Evolutionary conservation across 2,888 invertebrate genomes (phyloP).

Genomic region (Hyposoter didymator): DNA sequence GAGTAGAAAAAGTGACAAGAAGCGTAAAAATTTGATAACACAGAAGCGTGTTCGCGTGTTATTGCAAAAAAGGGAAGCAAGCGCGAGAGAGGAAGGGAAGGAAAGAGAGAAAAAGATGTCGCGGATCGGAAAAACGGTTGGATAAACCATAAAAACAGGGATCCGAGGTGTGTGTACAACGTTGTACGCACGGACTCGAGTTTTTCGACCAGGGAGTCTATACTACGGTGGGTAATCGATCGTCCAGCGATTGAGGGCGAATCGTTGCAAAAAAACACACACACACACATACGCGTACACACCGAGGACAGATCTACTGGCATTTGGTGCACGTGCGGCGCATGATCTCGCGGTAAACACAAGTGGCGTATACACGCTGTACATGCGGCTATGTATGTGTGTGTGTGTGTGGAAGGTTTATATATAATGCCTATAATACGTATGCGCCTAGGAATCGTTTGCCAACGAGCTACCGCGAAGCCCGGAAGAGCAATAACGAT

Average conservation of each 20-base stretch:
- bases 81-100: neutral
- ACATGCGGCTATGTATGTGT: neutral
- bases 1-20: neutral
- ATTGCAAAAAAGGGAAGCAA: neutral
- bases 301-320: neutral
- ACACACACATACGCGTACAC: neutral
- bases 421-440: constrained; percentile 10
- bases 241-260: constrained; percentile 64
- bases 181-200: constrained; percentile 5
- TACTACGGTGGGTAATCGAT: constrained; percentile 58
- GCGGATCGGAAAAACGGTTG: constrained; percentile 25
- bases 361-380: neutral
- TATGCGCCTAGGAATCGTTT: constrained; percentile 49
- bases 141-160: constrained; percentile 60
- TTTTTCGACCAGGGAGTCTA: neutral
- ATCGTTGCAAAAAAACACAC: constrained; percentile 23
- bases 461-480: constrained; percentile 33
- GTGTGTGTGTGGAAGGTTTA: neutral
- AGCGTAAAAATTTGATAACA: constrained; percentile 31
- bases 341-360: constrained; percentile 32
- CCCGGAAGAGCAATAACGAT: constrained; percentile 49
- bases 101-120: constrained; percentile 1
- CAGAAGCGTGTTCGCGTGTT: constrained; percentile 14
- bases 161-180: constrained; percentile 31
- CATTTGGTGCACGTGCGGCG: constrained; percentile 14